Conservation (phyloP, 2,888 invertebrate genomes). For the Lumbricus terrestris region DNA sequence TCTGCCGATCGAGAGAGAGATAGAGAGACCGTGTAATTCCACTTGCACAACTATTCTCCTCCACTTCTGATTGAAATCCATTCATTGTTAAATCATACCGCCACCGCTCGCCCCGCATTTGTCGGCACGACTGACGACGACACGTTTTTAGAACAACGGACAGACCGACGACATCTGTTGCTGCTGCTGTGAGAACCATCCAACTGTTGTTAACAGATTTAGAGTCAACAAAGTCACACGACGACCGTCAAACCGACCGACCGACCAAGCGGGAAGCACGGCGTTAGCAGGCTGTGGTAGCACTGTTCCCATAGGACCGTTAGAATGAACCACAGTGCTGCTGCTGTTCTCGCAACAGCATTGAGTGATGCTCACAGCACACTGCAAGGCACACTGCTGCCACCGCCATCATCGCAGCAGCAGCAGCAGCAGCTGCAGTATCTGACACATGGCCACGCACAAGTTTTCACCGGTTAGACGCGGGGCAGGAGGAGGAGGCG, state of each 20-base stretch:
- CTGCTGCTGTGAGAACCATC: slow-evolving; percentile 3
- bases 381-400: neutral
- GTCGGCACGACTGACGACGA: neutral
- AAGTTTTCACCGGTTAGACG: slow-evolving; percentile 3
- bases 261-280: neutral
- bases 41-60: neutral
- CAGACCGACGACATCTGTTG: neutral
- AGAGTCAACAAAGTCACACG: neutral
- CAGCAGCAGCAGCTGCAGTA: neutral
- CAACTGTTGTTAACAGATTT: slow-evolving; percentile 3
- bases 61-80: neutral
- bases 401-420: too few species aligned
- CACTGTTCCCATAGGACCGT: neutral
- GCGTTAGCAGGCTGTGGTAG: neutral
- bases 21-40: neutral
- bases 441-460: neutral
- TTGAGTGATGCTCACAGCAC: neutral
- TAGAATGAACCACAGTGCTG: neutral
- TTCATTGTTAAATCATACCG: neutral
- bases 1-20: too few species aligned
- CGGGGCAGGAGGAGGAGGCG: neutral
- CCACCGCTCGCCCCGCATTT: neutral
- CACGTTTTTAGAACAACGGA: neutral
- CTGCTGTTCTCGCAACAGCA: neutral
- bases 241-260: neutral